phyloP scores from a whole-genome alignment of 2,888 invertebrate genomes.

The Malacosoma neustria region DNA sequence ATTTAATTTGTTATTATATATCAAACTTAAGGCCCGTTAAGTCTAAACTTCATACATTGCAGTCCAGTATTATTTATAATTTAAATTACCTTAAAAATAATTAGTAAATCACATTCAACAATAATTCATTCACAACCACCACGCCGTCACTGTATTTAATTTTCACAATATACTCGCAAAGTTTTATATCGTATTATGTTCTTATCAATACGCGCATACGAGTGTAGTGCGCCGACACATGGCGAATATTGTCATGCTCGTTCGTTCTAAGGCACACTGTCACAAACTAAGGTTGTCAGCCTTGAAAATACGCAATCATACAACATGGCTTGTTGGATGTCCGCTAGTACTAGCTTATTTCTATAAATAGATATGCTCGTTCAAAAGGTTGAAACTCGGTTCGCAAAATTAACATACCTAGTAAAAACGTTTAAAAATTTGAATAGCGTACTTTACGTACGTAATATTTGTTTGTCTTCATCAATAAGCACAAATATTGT shows the following conservation, averaged over 20 bases:
- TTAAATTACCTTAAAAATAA: too few relatives aligned
- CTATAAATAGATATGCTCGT: not conserved
- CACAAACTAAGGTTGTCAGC: constrained; percentile 36
- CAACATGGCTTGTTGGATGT: constrained; percentile 9
- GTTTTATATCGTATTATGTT: not conserved
- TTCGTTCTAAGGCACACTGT: constrained; percentile 13
- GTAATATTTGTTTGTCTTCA: too few relatives aligned
- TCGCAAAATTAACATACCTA: too few relatives aligned
- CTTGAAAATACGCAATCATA: constrained; percentile 28
- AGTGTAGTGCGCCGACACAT: constrained; percentile 37
- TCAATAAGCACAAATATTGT: too few relatives aligned
- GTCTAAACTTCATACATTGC: too few relatives aligned
- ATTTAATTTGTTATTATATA: too few relatives aligned
- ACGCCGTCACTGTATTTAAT: not conserved
- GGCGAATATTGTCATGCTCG: constrained; percentile 54
- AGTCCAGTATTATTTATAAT: too few relatives aligned
- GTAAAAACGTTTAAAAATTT: too few relatives aligned
- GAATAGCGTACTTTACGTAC: too few relatives aligned
- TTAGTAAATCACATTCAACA: too few relatives aligned
- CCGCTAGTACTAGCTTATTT: not conserved
- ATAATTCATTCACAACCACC: not conserved
- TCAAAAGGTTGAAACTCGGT: too few relatives aligned
- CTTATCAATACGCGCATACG: constrained; percentile 6
- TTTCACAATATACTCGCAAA: not conserved
- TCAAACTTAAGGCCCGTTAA: too few relatives aligned